These are phyloP conservation scores for Bombus ignitus DNA, from an alignment of 1,140 invertebrate species.

Conservation along the genomic window DNA sequence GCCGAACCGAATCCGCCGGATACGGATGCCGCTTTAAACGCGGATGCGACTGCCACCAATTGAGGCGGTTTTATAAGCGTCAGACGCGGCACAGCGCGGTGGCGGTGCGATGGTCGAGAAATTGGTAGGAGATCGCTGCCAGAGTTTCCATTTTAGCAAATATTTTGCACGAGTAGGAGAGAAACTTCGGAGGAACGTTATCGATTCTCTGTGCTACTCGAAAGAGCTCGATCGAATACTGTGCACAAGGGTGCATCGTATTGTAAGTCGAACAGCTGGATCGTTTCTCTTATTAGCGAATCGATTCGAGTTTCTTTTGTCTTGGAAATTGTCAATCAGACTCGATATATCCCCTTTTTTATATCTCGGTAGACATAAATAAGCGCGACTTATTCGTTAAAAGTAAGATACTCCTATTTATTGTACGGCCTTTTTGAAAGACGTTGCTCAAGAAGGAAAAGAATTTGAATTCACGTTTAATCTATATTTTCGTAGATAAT, in stretches of 20 bases:
- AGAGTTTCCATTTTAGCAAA: not conserved
- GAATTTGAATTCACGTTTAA: too few species aligned
- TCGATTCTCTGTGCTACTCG: not conserved
- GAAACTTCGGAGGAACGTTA: not conserved
- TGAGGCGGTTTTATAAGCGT: slow-evolving; percentile 3
- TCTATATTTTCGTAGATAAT: not conserved
- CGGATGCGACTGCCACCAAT: not conserved
- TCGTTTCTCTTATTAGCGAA: too few species aligned
- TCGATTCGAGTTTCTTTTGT: too few species aligned
- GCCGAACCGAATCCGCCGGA: not conserved
- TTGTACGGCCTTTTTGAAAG: too few species aligned
- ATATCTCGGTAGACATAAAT: too few species aligned
- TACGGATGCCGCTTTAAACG: slow-evolving; percentile 5
- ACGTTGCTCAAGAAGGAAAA: too few species aligned
- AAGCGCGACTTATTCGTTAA: too few species aligned
- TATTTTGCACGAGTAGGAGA: not conserved
- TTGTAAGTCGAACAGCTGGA: too few species aligned
- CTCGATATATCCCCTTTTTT: too few species aligned
- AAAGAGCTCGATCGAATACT: not conserved
- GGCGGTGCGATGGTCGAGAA: not conserved
- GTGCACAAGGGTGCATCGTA: too few species aligned
- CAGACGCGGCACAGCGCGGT: not conserved
- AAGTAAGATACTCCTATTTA: too few species aligned
- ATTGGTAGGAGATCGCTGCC: not conserved
- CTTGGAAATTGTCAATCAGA: too few species aligned